A percentile compares a stretch with the other conserved stretches of the same genome.
Evolutionary conservation across 2,113 vertebrate species (phyloP).

Genomic region (Empidonax traillii): DNA sequence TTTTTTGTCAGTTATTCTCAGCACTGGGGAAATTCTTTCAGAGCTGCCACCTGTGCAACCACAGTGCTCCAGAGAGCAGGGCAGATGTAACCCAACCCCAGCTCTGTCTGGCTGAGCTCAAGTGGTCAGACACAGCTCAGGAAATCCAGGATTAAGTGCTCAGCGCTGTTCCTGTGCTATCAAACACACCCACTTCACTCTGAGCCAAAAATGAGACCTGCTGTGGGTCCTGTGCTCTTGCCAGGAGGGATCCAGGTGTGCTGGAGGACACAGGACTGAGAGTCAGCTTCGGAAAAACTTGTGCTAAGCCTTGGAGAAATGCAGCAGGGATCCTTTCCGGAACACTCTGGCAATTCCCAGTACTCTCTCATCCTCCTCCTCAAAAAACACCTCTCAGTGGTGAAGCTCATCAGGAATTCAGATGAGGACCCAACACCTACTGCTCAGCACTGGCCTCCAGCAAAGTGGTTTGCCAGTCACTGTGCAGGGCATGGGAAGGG

Average conservation of each 20-base stretch:
- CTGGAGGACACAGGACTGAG: background rate
- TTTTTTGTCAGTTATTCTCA: background rate
- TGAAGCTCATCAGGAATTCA: background rate
- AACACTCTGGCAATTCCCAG: background rate
- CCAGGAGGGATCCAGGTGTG: background rate
- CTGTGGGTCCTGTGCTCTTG: fast-evolving
- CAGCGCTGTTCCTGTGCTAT: fast-evolving
- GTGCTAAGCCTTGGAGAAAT: background rate
- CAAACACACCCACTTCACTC: background rate
- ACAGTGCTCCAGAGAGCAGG: background rate
- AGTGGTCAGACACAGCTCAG: background rate
- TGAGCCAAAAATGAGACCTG: background rate
- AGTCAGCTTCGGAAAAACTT: background rate
- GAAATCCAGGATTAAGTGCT: background rate
- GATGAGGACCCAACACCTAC: background rate
- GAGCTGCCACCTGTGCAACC: background rate
- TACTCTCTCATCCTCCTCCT: background rate
- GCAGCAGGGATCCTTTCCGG: background rate
- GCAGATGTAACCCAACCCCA: background rate
- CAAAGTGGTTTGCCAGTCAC: background rate
- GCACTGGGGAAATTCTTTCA: background rate
- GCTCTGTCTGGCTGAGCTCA: background rate
- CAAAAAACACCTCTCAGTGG: background rate
- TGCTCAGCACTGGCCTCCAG: background rate
- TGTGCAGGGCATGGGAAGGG: background rate